Percentiles rank a stretch among this genome's conserved stretches.
Conservation (phyloP, 2,888 invertebrate genomes). For the Troglohyphantes excavatus region DNA sequence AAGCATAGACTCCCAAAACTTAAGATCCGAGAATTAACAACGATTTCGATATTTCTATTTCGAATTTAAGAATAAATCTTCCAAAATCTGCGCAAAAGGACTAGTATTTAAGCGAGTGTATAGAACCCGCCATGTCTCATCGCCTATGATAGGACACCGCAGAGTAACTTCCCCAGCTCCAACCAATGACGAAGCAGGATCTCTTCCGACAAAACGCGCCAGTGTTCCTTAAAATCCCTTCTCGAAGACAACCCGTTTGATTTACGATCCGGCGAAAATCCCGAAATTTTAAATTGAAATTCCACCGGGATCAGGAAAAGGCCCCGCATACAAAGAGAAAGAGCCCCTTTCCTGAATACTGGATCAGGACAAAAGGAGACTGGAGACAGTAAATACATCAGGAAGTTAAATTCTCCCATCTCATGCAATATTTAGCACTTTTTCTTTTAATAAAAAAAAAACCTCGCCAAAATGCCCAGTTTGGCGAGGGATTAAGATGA, state of each 20-base stretch:
- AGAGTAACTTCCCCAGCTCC: not conserved
- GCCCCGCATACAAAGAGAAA: slow-evolving; percentile 50
- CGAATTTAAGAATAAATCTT: not conserved
- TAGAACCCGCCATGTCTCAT: not conserved
- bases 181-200: slow-evolving; percentile 41
- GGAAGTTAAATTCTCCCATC: slow-evolving; percentile 68
- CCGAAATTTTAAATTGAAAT: slow-evolving; percentile 78
- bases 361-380: slow-evolving; percentile 47
- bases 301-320: slow-evolving; percentile 40
- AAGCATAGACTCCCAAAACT: not conserved
- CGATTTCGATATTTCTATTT: not conserved
- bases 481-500: slow-evolving; percentile 32
- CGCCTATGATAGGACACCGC: not conserved
- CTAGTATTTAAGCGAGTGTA: not conserved
- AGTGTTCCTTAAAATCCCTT: slow-evolving; percentile 51
- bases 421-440: slow-evolving; percentile 77
- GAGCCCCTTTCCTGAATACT: slow-evolving; percentile 41
- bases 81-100: not conserved
- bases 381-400: slow-evolving; percentile 61
- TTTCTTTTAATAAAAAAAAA: slow-evolving; percentile 42
- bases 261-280: slow-evolving; percentile 74
- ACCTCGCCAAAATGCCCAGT: not conserved
- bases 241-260: slow-evolving; percentile 66
- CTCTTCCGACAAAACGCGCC: slow-evolving; percentile 60
- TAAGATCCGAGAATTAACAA: not conserved